Base-by-base conservation (phyloP, 2,888 invertebrate species). In the Lithophane socia region DNA sequence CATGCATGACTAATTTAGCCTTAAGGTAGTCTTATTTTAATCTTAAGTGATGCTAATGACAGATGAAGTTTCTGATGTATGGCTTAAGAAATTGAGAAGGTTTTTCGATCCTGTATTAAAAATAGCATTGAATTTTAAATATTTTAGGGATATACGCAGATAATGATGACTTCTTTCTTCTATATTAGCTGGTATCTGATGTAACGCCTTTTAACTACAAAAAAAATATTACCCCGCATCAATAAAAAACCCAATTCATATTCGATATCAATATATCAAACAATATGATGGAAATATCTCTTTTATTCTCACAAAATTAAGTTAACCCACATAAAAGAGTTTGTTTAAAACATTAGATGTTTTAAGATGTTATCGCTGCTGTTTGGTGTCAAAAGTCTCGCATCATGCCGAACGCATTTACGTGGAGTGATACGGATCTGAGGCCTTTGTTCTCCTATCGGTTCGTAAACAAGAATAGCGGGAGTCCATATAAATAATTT, bases 381-480 rank as follows among this genome's bases (percentile, higher is more conserved):
- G 94, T 96, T 95, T 96, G 96, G 96, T 96, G 96, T 96, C 96
- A 96, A 96, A 96, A 96, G 90, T 96, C 95, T 95, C 96, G 94
- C 96, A 95, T 96, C 96, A 96, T 95, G 95, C 96, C 91, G 96
- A 95, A 95, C 92, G 88, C 95, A 96, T 95, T 96, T 95, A 92
- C 91, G 92, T 88, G 87, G 83, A 83, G 83, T 84, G 96, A 96
- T 96, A 96, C 82, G 72, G 91, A 96, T 95, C 96, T 94, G 77
- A 85, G 85, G 87, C 92, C 94, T 96, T 96, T 96, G 94, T 94
- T 94, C 92, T 82, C 90, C 92, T 93, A 95, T 95, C 91, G 91
- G 88, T 94, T 94, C 93, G 93, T 96, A 96, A 96, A 96, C 96
- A 96, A 93, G 90, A 96, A 95, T 96, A 96, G 96, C 96, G 94